Evolutionary conservation across 2,888 invertebrate species (phyloP).

Genomic region (Amphipyra tragopoginis): DNA sequence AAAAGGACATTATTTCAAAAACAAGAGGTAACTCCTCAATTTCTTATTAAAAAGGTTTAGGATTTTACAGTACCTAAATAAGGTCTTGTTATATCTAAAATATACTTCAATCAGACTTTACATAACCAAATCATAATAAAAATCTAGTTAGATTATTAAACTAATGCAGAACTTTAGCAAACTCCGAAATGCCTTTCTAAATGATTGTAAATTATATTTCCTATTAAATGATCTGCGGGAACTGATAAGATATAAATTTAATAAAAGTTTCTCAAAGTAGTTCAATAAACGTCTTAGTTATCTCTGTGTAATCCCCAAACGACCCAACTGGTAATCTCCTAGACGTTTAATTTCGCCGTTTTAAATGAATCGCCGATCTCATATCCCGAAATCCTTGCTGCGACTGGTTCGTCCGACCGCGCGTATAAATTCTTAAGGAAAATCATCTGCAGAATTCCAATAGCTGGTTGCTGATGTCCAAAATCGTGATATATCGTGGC

Average conservation of each 20-base stretch:
- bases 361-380: conserved; percentile 81
- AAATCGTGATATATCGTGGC: conserved; percentile 85
- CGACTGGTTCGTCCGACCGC: conserved; percentile 70
- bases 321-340: conserved; percentile 76
- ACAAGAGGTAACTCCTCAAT: too few species aligned
- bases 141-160: conserved; percentile 36
- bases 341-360: conserved; percentile 82
- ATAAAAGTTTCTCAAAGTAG: conserved; percentile 74
- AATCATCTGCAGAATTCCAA: conserved; percentile 85
- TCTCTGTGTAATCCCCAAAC: conserved; percentile 76
- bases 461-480: conserved; percentile 83
- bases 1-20: background rate
- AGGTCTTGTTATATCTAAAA: too few species aligned
- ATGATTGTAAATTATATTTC: conserved; percentile 67
- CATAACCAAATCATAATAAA: conserved; percentile 24
- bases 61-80: too few species aligned
- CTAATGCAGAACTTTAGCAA: conserved; percentile 39
- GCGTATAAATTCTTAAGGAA: conserved; percentile 80
- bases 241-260: conserved; percentile 69
- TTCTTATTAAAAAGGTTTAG: too few species aligned
- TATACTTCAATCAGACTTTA: conserved; percentile 4
- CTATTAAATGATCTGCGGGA: conserved; percentile 63
- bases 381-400: conserved; percentile 73
- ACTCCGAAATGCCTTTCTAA: conserved; percentile 48
- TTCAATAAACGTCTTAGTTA: conserved; percentile 78